A percentile compares a stretch with the other conserved stretches of the same genome.
Conservation (phyloP, 1,140 invertebrate genomes). For the Drosophila aff. region DNA sequence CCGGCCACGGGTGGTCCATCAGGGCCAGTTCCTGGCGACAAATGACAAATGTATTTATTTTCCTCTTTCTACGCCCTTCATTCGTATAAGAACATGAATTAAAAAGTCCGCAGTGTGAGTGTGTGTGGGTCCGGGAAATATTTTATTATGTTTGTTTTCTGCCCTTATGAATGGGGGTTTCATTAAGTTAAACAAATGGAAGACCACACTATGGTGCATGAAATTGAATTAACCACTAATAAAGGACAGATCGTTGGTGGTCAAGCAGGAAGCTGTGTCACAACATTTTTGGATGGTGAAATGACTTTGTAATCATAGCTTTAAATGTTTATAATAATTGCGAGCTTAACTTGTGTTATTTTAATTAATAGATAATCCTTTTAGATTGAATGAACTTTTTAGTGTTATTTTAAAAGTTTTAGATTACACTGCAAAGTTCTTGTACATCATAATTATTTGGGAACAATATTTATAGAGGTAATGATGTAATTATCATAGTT, state of each 20-base stretch:
- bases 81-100: constrained; percentile 40
- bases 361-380: not conserved
- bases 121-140: constrained; percentile 5
- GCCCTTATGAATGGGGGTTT: constrained; percentile 14
- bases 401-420: not conserved
- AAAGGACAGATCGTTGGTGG: constrained; percentile 13
- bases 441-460: not conserved
- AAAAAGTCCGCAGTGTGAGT: constrained; percentile 22
- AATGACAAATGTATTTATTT: constrained; percentile 84
- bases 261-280: not conserved
- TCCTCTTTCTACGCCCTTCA: constrained; percentile 28
- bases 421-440: too few relatives aligned
- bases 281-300: not conserved
- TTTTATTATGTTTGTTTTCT: constrained; percentile 40
- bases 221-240: constrained; percentile 38
- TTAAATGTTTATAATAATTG: too few relatives aligned
- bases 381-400: not conserved
- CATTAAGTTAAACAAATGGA: constrained; percentile 29
- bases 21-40: constrained; percentile 64
- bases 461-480: not conserved
- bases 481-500: too few relatives aligned
- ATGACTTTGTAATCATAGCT: not conserved
- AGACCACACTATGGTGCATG: constrained; percentile 32
- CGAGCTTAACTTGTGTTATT: not conserved
- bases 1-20: constrained; percentile 73